These are phyloP conservation scores for Megalurothrips usitatus DNA, from an alignment of 2,888 invertebrate species.

Conservation along the genomic window DNA sequence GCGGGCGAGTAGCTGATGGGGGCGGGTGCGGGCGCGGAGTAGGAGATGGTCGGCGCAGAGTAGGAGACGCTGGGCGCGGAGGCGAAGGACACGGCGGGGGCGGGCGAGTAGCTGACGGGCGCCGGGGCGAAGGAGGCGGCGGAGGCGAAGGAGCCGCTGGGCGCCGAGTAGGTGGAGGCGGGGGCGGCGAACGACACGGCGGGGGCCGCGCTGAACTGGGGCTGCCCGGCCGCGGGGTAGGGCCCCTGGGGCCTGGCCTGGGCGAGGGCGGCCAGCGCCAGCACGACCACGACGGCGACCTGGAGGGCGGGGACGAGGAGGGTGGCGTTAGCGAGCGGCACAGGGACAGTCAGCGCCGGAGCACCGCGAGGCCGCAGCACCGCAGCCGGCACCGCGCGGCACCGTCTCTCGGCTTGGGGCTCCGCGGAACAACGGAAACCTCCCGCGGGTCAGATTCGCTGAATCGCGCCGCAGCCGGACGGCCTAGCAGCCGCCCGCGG, in stretches of 20 bases:
- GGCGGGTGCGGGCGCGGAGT: not conserved
- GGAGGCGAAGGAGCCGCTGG: not conserved
- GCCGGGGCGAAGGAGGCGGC: not conserved
- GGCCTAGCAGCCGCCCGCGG: no score
- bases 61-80: not conserved
- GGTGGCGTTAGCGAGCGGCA: not conserved
- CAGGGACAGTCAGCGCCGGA: not conserved
- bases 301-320: not conserved
- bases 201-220: not conserved
- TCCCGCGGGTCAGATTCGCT: no score
- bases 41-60: not conserved
- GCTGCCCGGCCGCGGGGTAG: not conserved
- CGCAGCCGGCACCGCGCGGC: no score
- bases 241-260: conserved; percentile 9
- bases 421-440: no score
- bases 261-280: not conserved
- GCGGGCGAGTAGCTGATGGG: not conserved
- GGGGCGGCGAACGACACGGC: not conserved
- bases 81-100: not conserved
- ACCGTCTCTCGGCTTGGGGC: no score
- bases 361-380: no score
- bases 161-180: not conserved
- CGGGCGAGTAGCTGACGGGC: not conserved
- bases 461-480: no score
- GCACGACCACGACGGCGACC: not conserved